Base-by-base conservation (phyloP, 2,888 invertebrate species). In the Caenorhabditis auriculariae region DNA sequence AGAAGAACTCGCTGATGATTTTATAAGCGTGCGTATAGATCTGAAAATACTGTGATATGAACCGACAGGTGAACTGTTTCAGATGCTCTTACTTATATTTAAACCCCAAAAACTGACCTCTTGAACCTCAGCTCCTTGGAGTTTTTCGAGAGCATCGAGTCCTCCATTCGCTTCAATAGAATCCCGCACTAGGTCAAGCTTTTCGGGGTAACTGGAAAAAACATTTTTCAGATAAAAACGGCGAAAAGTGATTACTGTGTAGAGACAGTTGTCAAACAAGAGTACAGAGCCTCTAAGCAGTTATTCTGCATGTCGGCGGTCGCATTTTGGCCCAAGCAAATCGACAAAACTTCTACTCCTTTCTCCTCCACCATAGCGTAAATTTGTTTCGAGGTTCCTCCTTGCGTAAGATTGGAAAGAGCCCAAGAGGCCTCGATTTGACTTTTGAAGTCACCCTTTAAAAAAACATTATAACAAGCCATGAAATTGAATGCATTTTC, bases 361-460 rank as follows among this genome's bases (percentile, higher is more conserved):
- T 60, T 58, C 43, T 65, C 66, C 12, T 54, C 38, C 6, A 67
- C 45, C 56, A 80, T 47, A 3, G 65, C 45, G 27, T 64, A 32
- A 17, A 80, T 62, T 56, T 78, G 78, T 24, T 49, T 44, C 7
- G 56, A 32, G 6, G 62, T 67, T 44, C 67, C 66, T 15, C 68
- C 73, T 50, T 69, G 67, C 2, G 61, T 65, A 32, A 98, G 45
- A 44, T 74, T 74, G 26, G 95, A 96, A 53, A 98, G 84, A 0
- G 93, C 93, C 96, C 96, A 98, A 0, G 94, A 90, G 1, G 94
- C 90, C 84, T 96, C 96, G 84, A 95, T 95, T 83, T 96, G 84
- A 21, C 84, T 74, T 44, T 83, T 81, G 49, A 82, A 80, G 55
- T 78, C 77, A 48, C 73, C 73, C 57, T 57, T 12, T 41, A 57